phyloP scores from a whole-genome alignment of 2,888 invertebrate species.

The Drosophila flavopinicola region DNA sequence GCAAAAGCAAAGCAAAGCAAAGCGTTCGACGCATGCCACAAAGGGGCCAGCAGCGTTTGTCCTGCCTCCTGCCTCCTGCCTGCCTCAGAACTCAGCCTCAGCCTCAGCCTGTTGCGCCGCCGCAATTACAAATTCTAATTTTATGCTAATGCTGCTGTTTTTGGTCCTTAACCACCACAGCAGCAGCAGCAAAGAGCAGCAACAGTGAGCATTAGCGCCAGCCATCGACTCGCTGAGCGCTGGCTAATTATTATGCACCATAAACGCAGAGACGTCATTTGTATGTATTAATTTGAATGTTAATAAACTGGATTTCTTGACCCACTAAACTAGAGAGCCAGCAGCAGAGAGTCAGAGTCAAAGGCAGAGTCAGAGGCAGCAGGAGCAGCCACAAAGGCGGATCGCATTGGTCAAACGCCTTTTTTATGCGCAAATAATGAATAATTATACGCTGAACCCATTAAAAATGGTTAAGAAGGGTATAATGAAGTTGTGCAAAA shows the following conservation, averaged over 20 bases:
- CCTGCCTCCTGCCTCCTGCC: conserved; percentile 70
- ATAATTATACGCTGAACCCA: too few relatives aligned
- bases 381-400: conserved; percentile 19
- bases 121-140: conserved; percentile 84
- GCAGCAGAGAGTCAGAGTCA: conserved; percentile 5
- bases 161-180: conserved; percentile 53
- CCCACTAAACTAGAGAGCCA: conserved; percentile 77
- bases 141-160: conserved; percentile 79
- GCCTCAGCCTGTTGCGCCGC: conserved; percentile 79
- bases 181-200: not conserved
- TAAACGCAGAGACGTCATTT: conserved; percentile 70
- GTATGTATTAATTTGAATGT: conserved; percentile 81
- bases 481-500: too few relatives aligned
- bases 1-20: conserved; percentile 32
- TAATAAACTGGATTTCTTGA: conserved; percentile 82
- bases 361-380: not conserved
- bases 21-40: conserved; percentile 75
- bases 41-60: conserved; percentile 18
- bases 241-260: conserved; percentile 78
- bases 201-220: conserved; percentile 50
- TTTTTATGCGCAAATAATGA: conserved; percentile 67
- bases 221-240: too few relatives aligned
- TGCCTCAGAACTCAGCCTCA: too few relatives aligned
- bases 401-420: conserved; percentile 43
- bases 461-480: too few relatives aligned